A percentile compares a stretch with the other conserved stretches of the same genome.
phyloP scores from a whole-genome alignment of 2,888 invertebrate genomes.

The Merodon equestris region DNA sequence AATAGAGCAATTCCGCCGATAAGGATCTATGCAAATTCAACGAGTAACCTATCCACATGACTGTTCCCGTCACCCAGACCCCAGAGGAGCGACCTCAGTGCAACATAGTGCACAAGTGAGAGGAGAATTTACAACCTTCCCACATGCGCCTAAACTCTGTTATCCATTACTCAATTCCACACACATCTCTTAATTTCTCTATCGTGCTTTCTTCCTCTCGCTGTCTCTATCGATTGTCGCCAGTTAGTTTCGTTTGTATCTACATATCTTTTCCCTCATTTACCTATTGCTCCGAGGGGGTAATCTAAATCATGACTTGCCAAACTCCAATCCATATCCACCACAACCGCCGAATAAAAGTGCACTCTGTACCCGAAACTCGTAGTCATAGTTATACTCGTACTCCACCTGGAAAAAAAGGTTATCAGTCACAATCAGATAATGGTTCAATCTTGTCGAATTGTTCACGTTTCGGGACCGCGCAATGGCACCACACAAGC shows the following conservation, averaged over 20 bases:
- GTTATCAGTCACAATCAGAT: constrained; percentile 77
- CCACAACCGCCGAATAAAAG: constrained; percentile 46
- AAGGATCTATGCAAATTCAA: constrained; percentile 57
- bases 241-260: constrained; percentile 25
- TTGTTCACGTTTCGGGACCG: constrained; percentile 66
- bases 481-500: constrained; percentile 42
- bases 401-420: constrained; percentile 71
- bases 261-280: constrained; percentile 27
- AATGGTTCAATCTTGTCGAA: constrained; percentile 77
- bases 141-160: constrained; percentile 55
- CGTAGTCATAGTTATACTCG: no score
- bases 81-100: constrained; percentile 16
- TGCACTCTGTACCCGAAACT: constrained; percentile 31
- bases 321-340: constrained; percentile 61
- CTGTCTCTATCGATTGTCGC: constrained; percentile 1
- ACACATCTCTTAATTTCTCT: constrained; percentile 63
- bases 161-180: constrained; percentile 67
- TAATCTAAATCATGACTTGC: constrained; percentile 68
- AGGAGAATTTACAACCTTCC: constrained; percentile 54
- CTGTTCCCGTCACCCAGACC: constrained; percentile 16
- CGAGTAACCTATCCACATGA: constrained; percentile 28
- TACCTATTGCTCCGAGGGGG: constrained; percentile 61
- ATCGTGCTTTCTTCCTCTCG: constrained; percentile 1
- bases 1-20: constrained; percentile 59
- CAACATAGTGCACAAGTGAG: constrained; percentile 34